Evolutionary conservation across 2,113 vertebrate genomes (phyloP).

Genomic region (Hippopotamus amphibius): DNA sequence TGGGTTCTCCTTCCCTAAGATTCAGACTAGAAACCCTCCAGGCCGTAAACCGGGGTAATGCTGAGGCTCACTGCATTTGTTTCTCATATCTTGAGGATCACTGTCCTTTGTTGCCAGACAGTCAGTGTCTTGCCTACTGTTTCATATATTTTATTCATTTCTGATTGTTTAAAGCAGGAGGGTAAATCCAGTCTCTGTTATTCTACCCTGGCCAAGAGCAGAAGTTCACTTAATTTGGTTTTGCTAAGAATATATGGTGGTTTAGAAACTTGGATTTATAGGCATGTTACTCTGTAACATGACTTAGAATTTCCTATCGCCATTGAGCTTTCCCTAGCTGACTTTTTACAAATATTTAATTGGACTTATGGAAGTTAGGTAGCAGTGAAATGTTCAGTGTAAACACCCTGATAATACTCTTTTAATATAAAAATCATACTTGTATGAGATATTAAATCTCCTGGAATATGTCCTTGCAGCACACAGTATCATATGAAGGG

Average conservation of each 20-base stretch:
- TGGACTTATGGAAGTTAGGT: background rate
- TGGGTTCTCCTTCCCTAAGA: background rate
- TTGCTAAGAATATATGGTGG: background rate
- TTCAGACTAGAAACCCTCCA: background rate
- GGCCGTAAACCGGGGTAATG: background rate
- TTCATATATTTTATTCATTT: background rate
- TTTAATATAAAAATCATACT: background rate
- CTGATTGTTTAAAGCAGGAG: constrained; percentile 18
- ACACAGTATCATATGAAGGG: background rate
- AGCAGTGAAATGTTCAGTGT: background rate
- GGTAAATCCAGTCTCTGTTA: background rate
- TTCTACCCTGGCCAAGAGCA: background rate
- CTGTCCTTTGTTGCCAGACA: background rate
- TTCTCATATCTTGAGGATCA: background rate
- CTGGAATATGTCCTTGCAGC: background rate
- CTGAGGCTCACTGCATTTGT: background rate
- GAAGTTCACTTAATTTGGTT: constrained; percentile 5
- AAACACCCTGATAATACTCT: background rate
- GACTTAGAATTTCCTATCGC: background rate
- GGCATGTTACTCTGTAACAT: background rate
- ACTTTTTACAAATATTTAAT: background rate
- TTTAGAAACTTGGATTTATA: background rate
- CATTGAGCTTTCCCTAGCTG: background rate
- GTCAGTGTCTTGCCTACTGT: background rate
- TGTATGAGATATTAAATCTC: constrained; percentile 30